Evolutionary conservation across 2,888 invertebrate species (phyloP), one percentile per base, ranked within the genome.

Genomic region (Melieria picta): DNA sequence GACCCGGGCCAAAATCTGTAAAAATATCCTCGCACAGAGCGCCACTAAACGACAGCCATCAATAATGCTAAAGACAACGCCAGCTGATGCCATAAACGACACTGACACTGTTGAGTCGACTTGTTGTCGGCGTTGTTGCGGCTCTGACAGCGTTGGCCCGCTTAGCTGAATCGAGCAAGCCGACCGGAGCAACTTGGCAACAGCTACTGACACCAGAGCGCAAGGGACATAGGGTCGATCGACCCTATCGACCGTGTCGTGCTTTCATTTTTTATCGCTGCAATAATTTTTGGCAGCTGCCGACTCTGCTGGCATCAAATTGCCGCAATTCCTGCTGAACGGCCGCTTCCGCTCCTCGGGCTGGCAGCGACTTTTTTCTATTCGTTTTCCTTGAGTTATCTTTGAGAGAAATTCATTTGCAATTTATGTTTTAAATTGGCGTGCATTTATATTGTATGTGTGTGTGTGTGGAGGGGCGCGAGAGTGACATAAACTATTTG

Each of bases 81-180:
- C 77, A 77, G 83, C 78, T 74, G 78, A 79, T 80, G 80, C 80
- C 81, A 77, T 69, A 72, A 64, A 52, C 16, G n/a, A n/a, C n/a
- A n/a, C n/a, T n/a, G n/a, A 43, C 43, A 60, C n/a, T 43, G 9
- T 43, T 4, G 43, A 42, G 7, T 13, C 30, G 60, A 60, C 7
- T 60, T 42, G 43, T n/a, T 4, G n/a, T 10, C 16, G 11, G 30
- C 7, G 13, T 9, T 43, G 11, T 65, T 52, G 9, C 11, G 1
- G 1, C 11, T 50, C 11, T 50, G 9, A 1, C 11, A 50, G 7
- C 11, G 50, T 10, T 50, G 50, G 50, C 13, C 30, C 30, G 30
- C 30, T 30, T 30, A 30, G 2, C 30, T 2, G 30, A 30, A 30
- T 30, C 30, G 30, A 30, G 2, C 30, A 30, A 30, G 30, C 30